These are phyloP conservation scores for Drosophila hydei DNA, from an alignment of 1,140 invertebrate species.

Conservation along the genomic window DNA sequence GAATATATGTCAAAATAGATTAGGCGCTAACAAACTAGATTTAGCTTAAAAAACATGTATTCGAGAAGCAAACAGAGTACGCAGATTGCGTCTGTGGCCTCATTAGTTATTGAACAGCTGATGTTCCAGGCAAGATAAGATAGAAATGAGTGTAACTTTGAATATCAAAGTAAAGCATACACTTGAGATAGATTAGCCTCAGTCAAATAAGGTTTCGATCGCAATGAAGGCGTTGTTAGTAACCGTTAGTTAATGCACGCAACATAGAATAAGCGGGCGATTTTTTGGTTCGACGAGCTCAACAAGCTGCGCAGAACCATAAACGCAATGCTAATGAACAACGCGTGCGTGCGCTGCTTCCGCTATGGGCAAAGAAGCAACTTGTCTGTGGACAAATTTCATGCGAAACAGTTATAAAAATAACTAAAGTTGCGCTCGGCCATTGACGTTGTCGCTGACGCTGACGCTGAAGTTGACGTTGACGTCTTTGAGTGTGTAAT, in stretches of 20 bases:
- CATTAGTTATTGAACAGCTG: too few relatives aligned
- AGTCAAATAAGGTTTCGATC: not conserved
- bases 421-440: conserved; percentile 51
- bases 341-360: conserved; percentile 63
- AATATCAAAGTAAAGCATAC: not conserved
- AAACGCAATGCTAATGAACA: conserved; percentile 43
- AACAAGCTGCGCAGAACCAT: conserved; percentile 30
- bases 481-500: conserved; percentile 58
- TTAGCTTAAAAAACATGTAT: too few relatives aligned
- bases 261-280: not conserved
- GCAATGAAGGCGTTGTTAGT: not conserved
- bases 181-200: not conserved
- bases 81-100: too few relatives aligned
- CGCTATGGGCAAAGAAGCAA: conserved; percentile 48
- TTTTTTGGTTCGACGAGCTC: conserved; percentile 10
- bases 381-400: conserved; percentile 50
- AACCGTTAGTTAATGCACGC: conserved; percentile 12
- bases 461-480: conserved; percentile 39
- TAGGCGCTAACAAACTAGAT: too few relatives aligned
- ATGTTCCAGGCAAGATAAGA: too few relatives aligned
- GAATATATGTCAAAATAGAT: too few relatives aligned
- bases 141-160: too few relatives aligned
- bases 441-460: conserved; percentile 44
- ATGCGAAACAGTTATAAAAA: conserved; percentile 72
- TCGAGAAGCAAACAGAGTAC: too few relatives aligned